Percentiles rank a stretch among this genome's conserved stretches.
Evolutionary conservation across 2,113 vertebrate genomes (phyloP).

Genomic region (Benitochromis conjunctus): DNA sequence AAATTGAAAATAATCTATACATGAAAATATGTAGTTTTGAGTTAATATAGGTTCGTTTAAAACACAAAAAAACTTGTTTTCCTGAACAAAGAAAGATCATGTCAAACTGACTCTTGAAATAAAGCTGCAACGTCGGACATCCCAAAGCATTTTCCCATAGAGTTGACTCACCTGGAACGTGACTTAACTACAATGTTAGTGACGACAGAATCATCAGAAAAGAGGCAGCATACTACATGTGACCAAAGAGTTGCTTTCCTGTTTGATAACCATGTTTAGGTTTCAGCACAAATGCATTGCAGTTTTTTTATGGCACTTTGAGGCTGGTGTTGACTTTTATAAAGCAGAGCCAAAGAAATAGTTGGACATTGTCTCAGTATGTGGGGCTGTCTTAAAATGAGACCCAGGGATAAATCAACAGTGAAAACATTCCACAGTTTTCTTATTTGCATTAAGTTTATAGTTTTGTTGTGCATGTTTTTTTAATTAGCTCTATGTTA

Average conservation of each 20-base stretch:
- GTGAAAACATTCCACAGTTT: not conserved
- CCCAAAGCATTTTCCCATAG: not conserved
- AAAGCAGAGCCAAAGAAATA: not conserved
- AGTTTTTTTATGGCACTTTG: not conserved
- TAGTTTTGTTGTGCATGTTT: not conserved
- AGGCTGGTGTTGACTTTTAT: not conserved
- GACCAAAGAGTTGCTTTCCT: not conserved
- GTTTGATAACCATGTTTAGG: not conserved
- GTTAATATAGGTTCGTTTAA: not conserved
- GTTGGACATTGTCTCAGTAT: not conserved
- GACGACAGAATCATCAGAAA: not conserved
- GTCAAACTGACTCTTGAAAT: not conserved
- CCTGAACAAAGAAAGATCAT: rapidly evolving
- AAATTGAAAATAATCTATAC: not conserved
- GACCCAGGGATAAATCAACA: not conserved
- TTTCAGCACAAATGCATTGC: not conserved
- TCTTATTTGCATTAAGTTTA: not conserved
- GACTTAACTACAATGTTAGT: not conserved
- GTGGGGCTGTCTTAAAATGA: not conserved
- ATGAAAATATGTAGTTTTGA: not conserved
- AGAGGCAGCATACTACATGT: not conserved
- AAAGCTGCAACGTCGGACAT: not conserved
- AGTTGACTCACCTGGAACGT: not conserved
- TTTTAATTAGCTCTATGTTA: not conserved
- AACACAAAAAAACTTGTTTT: not conserved